phyloP scores from a whole-genome alignment of 2,888 invertebrate species.

The Drosophila antonietae region DNA sequence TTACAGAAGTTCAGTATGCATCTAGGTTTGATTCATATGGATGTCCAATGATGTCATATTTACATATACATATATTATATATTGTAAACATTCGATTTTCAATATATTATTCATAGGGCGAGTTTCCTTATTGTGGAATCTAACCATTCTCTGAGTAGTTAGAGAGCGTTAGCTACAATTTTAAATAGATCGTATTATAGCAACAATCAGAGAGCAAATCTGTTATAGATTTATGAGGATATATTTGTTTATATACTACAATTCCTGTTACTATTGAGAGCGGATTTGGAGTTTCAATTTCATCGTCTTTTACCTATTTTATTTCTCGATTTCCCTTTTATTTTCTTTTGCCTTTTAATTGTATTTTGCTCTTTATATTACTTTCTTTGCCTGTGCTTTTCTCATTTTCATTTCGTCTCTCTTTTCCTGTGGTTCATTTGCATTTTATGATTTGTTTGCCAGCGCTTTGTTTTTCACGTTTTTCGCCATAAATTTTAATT shows the following conservation, averaged over 20 bases:
- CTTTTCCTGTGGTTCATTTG: slow-evolving; percentile 57
- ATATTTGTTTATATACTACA: background rate
- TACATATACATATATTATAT: background rate
- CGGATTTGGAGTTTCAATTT: slow-evolving; percentile 8
- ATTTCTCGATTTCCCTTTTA: background rate
- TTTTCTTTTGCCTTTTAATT: slow-evolving; percentile 31
- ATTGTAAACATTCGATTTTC: no score
- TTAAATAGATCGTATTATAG: background rate
- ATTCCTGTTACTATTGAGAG: background rate
- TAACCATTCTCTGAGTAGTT: no score
- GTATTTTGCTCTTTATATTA: slow-evolving; percentile 23
- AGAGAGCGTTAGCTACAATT: no score
- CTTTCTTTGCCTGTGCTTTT: slow-evolving; percentile 32
- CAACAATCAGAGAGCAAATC: background rate
- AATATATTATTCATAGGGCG: no score
- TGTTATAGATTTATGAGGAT: background rate
- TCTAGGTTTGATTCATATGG: background rate
- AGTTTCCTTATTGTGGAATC: no score
- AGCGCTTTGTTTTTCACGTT: slow-evolving; percentile 53
- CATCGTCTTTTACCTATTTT: slow-evolving; percentile 7
- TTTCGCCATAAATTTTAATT: slow-evolving; percentile 74
- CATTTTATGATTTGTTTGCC: slow-evolving; percentile 77
- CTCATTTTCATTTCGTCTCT: slow-evolving; percentile 31
- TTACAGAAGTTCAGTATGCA: background rate
- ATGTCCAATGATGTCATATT: background rate